Evolutionary conservation across 2,888 invertebrate genomes (phyloP), one percentile per base, ranked within the genome.

Genomic region (Ormyrus nitidulus): DNA sequence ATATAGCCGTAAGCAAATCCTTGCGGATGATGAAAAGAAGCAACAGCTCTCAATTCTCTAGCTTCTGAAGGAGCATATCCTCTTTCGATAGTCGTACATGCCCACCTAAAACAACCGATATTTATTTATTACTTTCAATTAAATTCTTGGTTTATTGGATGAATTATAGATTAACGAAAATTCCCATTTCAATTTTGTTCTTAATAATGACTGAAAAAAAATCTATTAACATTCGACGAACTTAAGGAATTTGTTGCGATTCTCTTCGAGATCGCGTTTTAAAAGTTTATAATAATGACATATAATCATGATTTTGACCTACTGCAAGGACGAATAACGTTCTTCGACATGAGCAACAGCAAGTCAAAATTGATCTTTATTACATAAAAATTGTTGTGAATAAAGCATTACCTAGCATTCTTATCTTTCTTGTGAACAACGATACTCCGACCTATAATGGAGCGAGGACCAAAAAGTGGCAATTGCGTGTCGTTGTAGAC

Each of bases 11-110:
- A 94, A 0, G 97, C 96, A 90, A 94, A 96, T 0, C 97, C 96
- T 13, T 93, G 92, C 0, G 97, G 96, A 92, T 97, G 96, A 91
- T 98, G 97, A 91, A 98, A 98, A 0, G 96, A 97, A 1, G 97
- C 98, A 80, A 97, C 95, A 3, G 94, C 98, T 78, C 96, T 93
- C 66, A 97, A 92, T 91, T 98, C 97, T 54, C 96, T 92, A 0
- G 96, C 97, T 88, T 97, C 97, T 0, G 95, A 94, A 0, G 97
- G 96, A 81, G 96, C 95, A 91, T 97, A 97, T 0, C 97, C 97
- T 84, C 97, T 93, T 90, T 96, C 96, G 58, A 98, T 92, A 0
- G 95, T 94, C 1, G 96, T 95, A 88, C 98, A 98, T 0, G 95
- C 95, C 96, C 96, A 97, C 84, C 96, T 93, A 13, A 6, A 56